Evolutionary conservation across 2,113 vertebrate genomes (phyloP).

Genomic region (Triplophysa dalaica): DNA sequence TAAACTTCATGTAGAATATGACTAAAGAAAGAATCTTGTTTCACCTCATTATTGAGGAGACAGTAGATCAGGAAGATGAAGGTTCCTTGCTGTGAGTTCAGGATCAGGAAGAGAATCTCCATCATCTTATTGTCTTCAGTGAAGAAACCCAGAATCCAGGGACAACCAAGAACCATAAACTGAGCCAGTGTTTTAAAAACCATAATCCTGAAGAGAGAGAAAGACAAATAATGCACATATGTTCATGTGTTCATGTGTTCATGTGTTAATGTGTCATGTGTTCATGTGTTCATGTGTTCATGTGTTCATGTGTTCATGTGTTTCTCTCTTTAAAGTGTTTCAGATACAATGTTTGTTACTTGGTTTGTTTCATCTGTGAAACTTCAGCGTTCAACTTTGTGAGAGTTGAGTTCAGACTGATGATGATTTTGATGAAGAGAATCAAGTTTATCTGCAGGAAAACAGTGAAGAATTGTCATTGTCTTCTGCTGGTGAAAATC

Average conservation of each 20-base stretch:
- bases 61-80: constrained; percentile 47
- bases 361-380: no score
- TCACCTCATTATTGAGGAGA: constrained; percentile 42
- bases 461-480: neutral
- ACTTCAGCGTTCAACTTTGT: no score
- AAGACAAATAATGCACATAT: no score
- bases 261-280: no score
- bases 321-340: no score
- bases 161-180: constrained; percentile 40
- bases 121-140: neutral
- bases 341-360: no score
- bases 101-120: constrained; percentile 28
- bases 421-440: constrained; percentile 63
- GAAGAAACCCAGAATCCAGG: constrained; percentile 44
- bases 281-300: no score
- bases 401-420: constrained; percentile 65
- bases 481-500: neutral
- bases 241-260: no score
- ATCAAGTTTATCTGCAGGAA: constrained; percentile 59
- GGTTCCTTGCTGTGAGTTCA: constrained; percentile 46
- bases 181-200: constrained; percentile 35
- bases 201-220: constrained; percentile 8
- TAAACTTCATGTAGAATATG: neutral
- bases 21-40: neutral
- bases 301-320: no score